Conservation (phyloP, 2,113 vertebrate species). For the Pogona vitticeps region DNA sequence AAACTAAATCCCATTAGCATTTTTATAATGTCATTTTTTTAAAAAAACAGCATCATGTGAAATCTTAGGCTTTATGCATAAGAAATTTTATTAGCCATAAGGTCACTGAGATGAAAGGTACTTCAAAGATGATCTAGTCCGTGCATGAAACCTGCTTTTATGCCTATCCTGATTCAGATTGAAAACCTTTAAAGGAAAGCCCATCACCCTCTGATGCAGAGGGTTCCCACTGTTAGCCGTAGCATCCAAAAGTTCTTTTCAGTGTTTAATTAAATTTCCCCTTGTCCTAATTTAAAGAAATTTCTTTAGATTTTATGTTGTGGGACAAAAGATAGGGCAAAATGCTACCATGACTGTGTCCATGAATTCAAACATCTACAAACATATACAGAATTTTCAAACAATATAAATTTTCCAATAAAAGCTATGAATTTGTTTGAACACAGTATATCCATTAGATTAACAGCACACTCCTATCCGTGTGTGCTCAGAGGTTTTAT, state of each 20-base stretch:
- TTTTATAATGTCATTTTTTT: not conserved
- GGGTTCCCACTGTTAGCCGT: not conserved
- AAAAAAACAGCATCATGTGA: not conserved
- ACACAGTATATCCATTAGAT: not conserved
- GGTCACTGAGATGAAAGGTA: not conserved
- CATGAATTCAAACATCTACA: not conserved
- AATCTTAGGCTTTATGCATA: not conserved
- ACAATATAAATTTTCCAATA: not conserved
- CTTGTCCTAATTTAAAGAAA: not conserved
- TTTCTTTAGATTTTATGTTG: not conserved
- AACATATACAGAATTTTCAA: not conserved
- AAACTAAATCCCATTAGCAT: not conserved
- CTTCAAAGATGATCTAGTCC: not conserved
- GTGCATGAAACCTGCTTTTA: not conserved
- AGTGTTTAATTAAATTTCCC: not conserved
- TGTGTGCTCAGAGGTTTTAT: no score
- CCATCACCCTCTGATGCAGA: not conserved
- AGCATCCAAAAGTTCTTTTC: not conserved
- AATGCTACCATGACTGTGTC: not conserved
- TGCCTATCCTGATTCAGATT: not conserved
- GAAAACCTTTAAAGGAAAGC: not conserved
- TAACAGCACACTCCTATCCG: not conserved
- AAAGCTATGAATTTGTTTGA: not conserved
- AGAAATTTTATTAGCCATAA: not conserved
- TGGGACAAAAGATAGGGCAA: not conserved